Conservation (phyloP, 1,140 invertebrate species). For the Thrips palmi region DNA sequence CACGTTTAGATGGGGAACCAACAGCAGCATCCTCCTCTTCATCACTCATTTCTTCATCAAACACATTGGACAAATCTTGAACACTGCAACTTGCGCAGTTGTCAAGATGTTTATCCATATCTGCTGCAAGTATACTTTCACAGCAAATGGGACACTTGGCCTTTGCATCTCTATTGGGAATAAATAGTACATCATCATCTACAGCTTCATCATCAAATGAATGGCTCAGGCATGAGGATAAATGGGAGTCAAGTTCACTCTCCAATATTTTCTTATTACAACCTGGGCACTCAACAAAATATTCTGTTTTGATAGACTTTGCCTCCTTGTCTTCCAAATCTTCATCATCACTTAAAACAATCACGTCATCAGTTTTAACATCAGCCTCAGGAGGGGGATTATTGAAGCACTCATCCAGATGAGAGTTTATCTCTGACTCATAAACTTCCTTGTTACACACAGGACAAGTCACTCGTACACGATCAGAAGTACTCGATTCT, state of each 20-base stretch:
- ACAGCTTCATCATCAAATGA: slow-evolving; percentile 17
- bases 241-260: not conserved
- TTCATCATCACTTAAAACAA: slow-evolving; percentile 21
- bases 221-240: not conserved
- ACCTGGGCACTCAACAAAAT: not conserved
- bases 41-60: slow-evolving; percentile 15
- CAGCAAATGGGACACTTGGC: slow-evolving; percentile 34
- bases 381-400: slow-evolving; percentile 1
- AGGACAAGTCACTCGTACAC: no score
- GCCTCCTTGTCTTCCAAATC: not conserved
- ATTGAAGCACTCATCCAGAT: no score
- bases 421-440: no score
- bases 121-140: slow-evolving; percentile 18
- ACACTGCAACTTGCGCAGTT: no score
- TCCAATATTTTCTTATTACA: slow-evolving; percentile 7
- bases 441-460: no score
- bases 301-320: not conserved
- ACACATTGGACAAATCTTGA: slow-evolving; percentile 10
- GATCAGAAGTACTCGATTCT: no score
- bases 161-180: slow-evolving; percentile 7
- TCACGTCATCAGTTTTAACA: slow-evolving; percentile 17
- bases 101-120: slow-evolving; percentile 27
- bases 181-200: slow-evolving; percentile 20
- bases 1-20: not conserved
- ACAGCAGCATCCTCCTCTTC: slow-evolving; percentile 12